Percentiles rank a stretch among this genome's conserved stretches.
These are phyloP conservation scores for Corythaeola cristata DNA, from an alignment of 2,113 vertebrate genomes.

Conservation along the genomic window DNA sequence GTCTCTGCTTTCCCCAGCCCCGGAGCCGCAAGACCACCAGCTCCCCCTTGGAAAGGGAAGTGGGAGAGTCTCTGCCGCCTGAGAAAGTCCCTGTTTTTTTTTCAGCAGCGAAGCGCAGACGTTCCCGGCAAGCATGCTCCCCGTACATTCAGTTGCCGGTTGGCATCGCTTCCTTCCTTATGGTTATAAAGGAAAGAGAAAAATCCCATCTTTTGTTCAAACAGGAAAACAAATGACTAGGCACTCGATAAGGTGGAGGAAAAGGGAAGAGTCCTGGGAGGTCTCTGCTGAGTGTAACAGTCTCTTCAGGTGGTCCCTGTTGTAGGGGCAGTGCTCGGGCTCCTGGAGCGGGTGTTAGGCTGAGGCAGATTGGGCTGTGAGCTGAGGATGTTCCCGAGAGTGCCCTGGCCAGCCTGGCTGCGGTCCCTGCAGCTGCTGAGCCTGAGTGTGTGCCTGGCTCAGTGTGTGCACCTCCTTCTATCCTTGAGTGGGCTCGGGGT, in stretches of 20 bases:
- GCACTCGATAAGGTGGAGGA: background rate
- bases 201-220: slow-evolving; percentile 20
- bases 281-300: background rate
- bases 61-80: background rate
- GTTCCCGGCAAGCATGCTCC: background rate
- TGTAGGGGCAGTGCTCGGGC: background rate
- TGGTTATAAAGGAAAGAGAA: background rate
- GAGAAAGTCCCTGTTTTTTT: background rate
- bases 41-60: background rate
- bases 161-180: slow-evolving; percentile 13
- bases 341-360: background rate
- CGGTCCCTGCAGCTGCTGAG: background rate
- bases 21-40: background rate
- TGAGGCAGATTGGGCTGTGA: background rate
- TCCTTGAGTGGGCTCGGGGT: background rate
- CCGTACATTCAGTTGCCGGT: background rate
- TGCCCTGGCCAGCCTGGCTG: background rate
- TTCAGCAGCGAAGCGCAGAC: background rate
- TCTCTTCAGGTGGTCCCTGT: background rate
- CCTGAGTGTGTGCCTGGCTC: background rate
- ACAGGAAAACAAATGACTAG: background rate
- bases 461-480: background rate
- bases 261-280: background rate
- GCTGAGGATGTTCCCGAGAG: background rate
- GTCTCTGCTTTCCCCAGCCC: background rate